A percentile compares a stretch with the other conserved stretches of the same genome.
phyloP scores from a whole-genome alignment of 2,888 invertebrate species.

The Carpatolechia fugitivella region DNA sequence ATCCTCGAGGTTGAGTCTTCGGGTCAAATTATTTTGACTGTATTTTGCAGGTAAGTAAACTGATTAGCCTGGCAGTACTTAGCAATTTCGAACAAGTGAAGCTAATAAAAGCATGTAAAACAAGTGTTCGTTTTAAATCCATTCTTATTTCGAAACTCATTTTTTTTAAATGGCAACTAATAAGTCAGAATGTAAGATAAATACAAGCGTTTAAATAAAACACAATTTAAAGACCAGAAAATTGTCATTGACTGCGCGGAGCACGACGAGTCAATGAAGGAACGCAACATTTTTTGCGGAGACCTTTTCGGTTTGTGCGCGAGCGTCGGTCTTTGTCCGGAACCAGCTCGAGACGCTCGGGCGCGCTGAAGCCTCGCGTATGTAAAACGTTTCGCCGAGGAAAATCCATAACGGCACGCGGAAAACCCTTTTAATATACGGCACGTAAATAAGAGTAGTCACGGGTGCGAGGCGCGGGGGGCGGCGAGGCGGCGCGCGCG shows the following conservation, averaged over 20 bases:
- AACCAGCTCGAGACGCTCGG: conserved; percentile 19
- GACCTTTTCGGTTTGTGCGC: not conserved
- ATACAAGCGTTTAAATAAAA: not conserved
- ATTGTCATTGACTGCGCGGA: not conserved
- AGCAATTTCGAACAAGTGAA: too few species aligned
- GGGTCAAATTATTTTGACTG: too few species aligned
- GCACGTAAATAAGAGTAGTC: conserved; percentile 71
- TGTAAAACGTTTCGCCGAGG: conserved; percentile 63
- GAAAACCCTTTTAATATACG: conserved; percentile 80
- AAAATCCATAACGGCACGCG: conserved; percentile 78
- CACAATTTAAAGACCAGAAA: not conserved
- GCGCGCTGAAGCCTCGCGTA: conserved; percentile 37
- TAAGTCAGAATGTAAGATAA: not conserved
- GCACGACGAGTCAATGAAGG: conserved; percentile 11
- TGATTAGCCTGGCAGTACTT: too few species aligned
- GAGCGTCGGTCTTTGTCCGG: not conserved
- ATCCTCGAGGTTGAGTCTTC: not conserved
- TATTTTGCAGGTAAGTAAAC: too few species aligned
- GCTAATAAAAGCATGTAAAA: too few species aligned
- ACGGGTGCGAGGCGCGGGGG: conserved; percentile 36
- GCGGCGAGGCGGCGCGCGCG: conserved; percentile 31
- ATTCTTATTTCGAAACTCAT: too few species aligned
- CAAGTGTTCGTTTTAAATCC: too few species aligned
- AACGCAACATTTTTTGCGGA: conserved; percentile 9
- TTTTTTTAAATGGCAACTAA: too few species aligned